phyloP scores from a whole-genome alignment of 2,797 vertebrate genomes.

The Capromys pilorides region DNA sequence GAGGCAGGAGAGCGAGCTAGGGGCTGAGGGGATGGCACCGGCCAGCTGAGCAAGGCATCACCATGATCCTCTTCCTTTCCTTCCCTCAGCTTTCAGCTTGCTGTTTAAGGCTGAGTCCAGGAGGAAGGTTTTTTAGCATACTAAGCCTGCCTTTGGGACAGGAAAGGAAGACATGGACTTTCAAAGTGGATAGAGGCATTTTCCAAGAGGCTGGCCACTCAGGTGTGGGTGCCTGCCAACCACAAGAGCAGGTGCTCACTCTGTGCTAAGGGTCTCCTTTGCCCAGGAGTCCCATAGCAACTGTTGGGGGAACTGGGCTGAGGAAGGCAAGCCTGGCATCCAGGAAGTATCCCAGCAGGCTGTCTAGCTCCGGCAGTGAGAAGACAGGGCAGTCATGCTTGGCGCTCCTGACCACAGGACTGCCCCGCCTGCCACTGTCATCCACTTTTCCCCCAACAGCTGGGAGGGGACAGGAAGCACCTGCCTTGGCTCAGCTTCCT shows the following conservation, averaged over 20 bases:
- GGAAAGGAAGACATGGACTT: neutral
- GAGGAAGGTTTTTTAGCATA: neutral
- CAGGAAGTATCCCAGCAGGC: neutral
- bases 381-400: no score
- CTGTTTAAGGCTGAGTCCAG: neutral
- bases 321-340: neutral
- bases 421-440: neutral
- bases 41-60: neutral
- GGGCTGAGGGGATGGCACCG: fast-evolving
- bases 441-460: neutral
- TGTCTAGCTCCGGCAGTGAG: neutral
- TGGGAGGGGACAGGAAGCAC: neutral
- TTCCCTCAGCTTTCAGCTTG: neutral
- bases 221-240: neutral
- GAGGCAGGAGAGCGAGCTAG: neutral
- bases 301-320: neutral
- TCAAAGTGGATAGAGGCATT: neutral
- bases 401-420: neutral
- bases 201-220: neutral
- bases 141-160: neutral
- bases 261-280: neutral
- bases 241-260: fast-evolving
- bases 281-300: neutral
- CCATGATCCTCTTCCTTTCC: fast-evolving
- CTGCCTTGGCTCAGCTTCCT: neutral